phyloP scores from a whole-genome alignment of 2,888 invertebrate species.

The Rambutsinella grinnellia region DNA sequence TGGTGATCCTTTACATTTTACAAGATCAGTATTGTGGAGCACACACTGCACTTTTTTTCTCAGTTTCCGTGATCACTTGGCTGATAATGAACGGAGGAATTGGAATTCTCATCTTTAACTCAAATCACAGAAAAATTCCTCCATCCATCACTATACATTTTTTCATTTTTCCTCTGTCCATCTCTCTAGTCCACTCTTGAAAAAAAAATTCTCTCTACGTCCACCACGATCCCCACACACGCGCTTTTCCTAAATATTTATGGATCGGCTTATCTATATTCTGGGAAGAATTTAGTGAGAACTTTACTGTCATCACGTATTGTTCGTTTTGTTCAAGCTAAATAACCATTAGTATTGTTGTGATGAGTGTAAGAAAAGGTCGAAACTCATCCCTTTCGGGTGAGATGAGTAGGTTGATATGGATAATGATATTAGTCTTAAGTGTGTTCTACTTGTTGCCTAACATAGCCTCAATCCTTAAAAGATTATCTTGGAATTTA shows the following conservation, averaged over 20 bases:
- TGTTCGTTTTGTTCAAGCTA: not conserved
- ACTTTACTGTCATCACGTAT: constrained; percentile 3
- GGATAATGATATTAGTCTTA: constrained; percentile 29
- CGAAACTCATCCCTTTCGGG: constrained; percentile 1
- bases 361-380: not conserved
- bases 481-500: constrained; percentile 32
- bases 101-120: constrained; percentile 18
- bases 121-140: not conserved
- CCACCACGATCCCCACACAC: too few species aligned
- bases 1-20: constrained; percentile 17
- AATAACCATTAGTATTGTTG: not conserved
- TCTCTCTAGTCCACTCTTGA: too few species aligned
- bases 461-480: constrained; percentile 8
- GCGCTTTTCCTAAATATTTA: too few species aligned
- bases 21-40: constrained; percentile 13
- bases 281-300: constrained; percentile 1
- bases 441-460: constrained; percentile 23
- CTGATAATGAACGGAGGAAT: not conserved
- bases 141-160: constrained; percentile 9
- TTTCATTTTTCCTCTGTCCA: too few species aligned
- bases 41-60: not conserved
- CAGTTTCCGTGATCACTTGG: not conserved
- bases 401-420: constrained; percentile 23
- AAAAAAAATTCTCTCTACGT: too few species aligned
- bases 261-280: too few species aligned